Percentiles rank a stretch among this genome's conserved stretches.
phyloP scores from a whole-genome alignment of 2,888 invertebrate genomes.

The Tanypteryx hageni region DNA sequence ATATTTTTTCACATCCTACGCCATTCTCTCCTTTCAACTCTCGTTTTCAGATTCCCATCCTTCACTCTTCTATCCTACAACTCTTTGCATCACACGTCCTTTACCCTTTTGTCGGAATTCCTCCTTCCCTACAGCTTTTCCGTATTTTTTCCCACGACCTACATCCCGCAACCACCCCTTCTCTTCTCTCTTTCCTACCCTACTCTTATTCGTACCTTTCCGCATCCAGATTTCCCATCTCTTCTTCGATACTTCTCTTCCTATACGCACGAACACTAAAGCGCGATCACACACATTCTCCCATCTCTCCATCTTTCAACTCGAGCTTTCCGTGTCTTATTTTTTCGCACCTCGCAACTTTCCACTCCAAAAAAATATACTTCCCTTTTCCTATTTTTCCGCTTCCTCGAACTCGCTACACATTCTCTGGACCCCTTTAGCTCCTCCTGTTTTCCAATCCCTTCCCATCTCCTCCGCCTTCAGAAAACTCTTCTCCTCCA shows the following conservation, averaged over 20 bases:
- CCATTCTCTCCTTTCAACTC: neutral
- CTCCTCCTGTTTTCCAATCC: neutral
- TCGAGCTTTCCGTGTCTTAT: neutral
- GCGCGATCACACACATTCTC: neutral
- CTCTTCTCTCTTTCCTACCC: neutral
- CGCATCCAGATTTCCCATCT: neutral
- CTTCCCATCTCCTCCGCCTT: neutral
- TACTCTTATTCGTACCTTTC: too few relatives aligned
- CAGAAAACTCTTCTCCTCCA: neutral
- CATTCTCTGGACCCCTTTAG: neutral
- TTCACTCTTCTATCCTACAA: neutral
- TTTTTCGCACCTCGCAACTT: constrained; percentile 32
- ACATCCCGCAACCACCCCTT: neutral
- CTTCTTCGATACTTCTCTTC: neutral
- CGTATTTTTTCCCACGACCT: constrained; percentile 14
- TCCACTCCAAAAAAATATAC: neutral
- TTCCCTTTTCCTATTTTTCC: constrained; percentile 10
- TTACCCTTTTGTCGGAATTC: neutral
- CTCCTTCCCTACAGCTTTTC: neutral
- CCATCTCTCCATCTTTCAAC: neutral
- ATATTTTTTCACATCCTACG: neutral
- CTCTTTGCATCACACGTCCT: neutral
- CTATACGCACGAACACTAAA: neutral
- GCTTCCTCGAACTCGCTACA: neutral
- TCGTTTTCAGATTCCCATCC: neutral